A percentile compares a stretch with the other conserved stretches of the same genome.
Conservation (phyloP, 2,797 vertebrate genomes). For the Dendrocincla tyrannina region DNA sequence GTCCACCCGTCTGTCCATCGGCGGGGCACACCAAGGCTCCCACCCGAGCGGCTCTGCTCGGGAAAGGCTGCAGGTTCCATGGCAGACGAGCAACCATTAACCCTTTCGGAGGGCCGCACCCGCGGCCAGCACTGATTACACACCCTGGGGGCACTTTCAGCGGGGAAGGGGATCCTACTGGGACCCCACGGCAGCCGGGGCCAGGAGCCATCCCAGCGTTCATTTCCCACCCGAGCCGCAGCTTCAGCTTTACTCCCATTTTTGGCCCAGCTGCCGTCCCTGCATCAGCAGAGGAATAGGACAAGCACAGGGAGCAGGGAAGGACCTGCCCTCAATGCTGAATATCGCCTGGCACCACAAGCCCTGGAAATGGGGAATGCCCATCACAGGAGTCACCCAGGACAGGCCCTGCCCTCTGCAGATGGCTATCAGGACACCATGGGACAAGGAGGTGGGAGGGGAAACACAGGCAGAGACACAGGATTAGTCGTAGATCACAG, state of each 20-base stretch:
- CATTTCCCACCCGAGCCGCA: not conserved
- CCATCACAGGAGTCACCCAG: not conserved
- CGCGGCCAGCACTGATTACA: not conserved
- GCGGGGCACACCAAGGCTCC: not conserved
- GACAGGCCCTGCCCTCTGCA: not conserved
- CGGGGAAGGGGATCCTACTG: not conserved
- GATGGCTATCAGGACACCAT: not conserved
- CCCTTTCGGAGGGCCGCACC: not conserved
- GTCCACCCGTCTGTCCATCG: accelerated
- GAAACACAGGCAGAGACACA: not conserved
- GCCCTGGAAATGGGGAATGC: not conserved
- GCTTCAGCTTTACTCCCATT: not conserved
- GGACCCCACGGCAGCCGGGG: accelerated
- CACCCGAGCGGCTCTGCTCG: not conserved
- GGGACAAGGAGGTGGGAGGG: not conserved
- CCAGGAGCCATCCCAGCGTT: accelerated
- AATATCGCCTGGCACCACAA: accelerated
- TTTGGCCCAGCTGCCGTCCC: not conserved
- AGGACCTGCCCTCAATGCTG: not conserved
- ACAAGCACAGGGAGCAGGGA: not conserved
- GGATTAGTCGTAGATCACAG: not conserved
- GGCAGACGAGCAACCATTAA: not conserved
- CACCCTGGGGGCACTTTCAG: not conserved
- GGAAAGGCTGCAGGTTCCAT: not conserved
- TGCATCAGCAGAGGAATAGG: not conserved